Percentiles rank a stretch among this genome's conserved stretches.
These are phyloP conservation scores for Microtus pennsylvanicus DNA, from an alignment of 2,113 vertebrate species.

Conservation along the genomic window DNA sequence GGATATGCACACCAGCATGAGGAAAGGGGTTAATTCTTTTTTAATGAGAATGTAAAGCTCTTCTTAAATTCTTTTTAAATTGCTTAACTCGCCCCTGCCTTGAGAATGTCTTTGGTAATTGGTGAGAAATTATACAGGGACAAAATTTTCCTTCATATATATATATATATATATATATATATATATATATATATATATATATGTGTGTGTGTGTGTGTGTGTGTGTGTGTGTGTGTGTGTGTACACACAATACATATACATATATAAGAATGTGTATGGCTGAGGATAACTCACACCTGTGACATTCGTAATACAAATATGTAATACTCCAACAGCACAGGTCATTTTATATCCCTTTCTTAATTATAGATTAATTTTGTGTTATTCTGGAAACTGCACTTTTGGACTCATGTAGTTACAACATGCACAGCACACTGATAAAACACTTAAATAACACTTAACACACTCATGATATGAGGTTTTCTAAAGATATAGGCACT, in stretches of 20 bases:
- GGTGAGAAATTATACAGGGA: neutral
- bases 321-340: neutral
- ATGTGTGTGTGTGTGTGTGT: too few relatives aligned
- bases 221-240: too few relatives aligned
- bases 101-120: neutral
- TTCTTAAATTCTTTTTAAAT: neutral
- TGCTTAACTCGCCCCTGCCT: neutral
- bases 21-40: neutral
- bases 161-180: too few relatives aligned
- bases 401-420: neutral
- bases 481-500: neutral
- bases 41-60: neutral
- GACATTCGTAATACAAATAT: neutral
- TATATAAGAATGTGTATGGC: neutral
- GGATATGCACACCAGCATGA: neutral
- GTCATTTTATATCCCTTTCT: neutral
- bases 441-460: neutral
- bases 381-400: slow-evolving; percentile 17
- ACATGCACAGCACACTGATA: neutral
- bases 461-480: neutral
- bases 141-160: neutral
- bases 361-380: neutral
- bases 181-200: too few relatives aligned
- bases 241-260: neutral
- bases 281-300: neutral